phyloP scores from a whole-genome alignment of 2,888 invertebrate species.

The Acholoe squamosa region DNA sequence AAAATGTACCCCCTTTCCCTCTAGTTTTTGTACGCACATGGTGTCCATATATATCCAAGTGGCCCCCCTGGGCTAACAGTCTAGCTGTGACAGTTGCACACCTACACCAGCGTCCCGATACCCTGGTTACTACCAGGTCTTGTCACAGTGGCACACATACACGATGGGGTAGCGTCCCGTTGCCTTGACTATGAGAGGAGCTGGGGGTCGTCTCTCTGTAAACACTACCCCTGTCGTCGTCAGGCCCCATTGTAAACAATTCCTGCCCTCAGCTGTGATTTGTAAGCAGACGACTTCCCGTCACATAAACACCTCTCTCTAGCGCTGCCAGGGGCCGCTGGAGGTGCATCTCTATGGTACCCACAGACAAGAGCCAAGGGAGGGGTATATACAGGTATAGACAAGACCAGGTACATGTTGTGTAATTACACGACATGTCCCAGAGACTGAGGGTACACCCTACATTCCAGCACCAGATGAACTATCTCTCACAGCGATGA shows the following conservation, averaged over 20 bases:
- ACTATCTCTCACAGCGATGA: no score
- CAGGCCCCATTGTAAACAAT: conserved; percentile 3
- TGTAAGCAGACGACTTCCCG: conserved; percentile 19
- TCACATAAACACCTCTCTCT: conserved; percentile 27
- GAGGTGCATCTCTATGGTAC: background rate
- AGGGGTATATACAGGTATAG: background rate
- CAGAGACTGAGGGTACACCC: no score
- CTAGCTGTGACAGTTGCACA: background rate
- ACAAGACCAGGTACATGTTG: no score
- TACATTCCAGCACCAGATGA: no score
- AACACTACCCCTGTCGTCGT: background rate
- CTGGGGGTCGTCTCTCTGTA: background rate
- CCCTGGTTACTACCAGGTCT: background rate
- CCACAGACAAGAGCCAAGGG: background rate
- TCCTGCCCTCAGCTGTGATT: conserved; percentile 16
- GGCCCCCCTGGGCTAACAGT: no score
- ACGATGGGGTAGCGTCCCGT: background rate
- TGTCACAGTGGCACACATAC: conserved; percentile 11
- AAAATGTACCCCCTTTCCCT: no score
- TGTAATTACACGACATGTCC: no score
- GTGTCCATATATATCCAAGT: no score
- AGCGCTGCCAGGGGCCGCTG: background rate
- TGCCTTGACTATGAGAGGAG: background rate
- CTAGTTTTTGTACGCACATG: no score
- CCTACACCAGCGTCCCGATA: background rate